phyloP scores from a whole-genome alignment of 2,888 invertebrate genomes.

The Oithona nana region DNA sequence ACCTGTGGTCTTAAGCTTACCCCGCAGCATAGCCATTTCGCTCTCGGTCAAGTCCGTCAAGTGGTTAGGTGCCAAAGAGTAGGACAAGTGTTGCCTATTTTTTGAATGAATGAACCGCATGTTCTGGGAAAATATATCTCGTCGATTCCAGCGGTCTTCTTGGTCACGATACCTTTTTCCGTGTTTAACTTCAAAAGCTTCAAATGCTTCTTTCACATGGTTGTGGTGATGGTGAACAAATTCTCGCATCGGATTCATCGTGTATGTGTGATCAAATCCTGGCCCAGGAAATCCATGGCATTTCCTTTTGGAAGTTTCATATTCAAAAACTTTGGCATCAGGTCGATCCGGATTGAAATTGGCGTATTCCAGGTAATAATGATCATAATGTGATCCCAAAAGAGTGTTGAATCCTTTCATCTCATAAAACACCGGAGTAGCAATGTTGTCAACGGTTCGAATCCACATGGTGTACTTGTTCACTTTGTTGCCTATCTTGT shows the following conservation, averaged over 20 bases:
- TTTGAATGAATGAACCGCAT: slow-evolving; percentile 59
- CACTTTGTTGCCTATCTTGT: slow-evolving; percentile 50
- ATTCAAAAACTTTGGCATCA: slow-evolving; percentile 11
- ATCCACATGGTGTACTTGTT: slow-evolving; percentile 75
- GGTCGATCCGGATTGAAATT: background rate
- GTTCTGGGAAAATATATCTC: slow-evolving; percentile 68
- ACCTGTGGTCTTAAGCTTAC: slow-evolving; percentile 33
- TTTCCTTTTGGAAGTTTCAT: background rate
- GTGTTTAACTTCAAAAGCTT: slow-evolving; percentile 51
- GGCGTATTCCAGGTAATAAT: slow-evolving; percentile 48
- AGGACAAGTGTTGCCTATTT: slow-evolving; percentile 55
- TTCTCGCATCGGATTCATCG: slow-evolving; percentile 80
- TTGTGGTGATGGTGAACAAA: slow-evolving; percentile 49
- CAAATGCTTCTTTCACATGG: slow-evolving; percentile 56
- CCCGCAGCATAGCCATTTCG: slow-evolving; percentile 39
- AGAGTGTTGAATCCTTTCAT: slow-evolving; percentile 83
- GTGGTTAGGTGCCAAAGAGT: slow-evolving; percentile 60
- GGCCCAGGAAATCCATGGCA: slow-evolving; percentile 53
- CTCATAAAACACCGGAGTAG: slow-evolving; percentile 55
- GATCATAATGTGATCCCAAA: slow-evolving; percentile 88
- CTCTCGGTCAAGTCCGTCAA: slow-evolving; percentile 58
- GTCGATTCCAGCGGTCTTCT: slow-evolving; percentile 46
- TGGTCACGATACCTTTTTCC: slow-evolving; percentile 42
- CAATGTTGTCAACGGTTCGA: slow-evolving; percentile 22
- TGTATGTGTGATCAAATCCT: slow-evolving; percentile 40